phyloP scores from a whole-genome alignment of 2,888 invertebrate genomes.

The Epiblema foenella region DNA sequence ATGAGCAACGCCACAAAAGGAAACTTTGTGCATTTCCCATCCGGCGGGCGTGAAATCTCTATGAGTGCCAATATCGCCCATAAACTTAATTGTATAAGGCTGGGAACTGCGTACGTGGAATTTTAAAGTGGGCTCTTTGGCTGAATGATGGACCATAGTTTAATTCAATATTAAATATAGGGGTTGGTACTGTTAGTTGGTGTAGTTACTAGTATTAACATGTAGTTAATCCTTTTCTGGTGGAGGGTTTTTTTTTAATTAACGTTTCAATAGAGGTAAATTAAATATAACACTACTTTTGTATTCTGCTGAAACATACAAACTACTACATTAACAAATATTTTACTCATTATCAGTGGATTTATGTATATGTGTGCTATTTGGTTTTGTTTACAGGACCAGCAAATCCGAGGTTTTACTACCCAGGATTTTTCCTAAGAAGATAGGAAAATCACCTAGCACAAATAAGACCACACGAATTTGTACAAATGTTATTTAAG shows the following conservation, averaged over 20 bases:
- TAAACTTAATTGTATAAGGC: conserved; percentile 56
- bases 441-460: conserved; percentile 50
- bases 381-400: conserved; percentile 54
- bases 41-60: conserved; percentile 79
- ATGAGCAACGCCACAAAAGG: conserved; percentile 84
- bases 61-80: conserved; percentile 56
- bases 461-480: conserved; percentile 34
- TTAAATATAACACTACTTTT: too few relatives aligned
- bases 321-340: too few relatives aligned
- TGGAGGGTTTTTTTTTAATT: conserved; percentile 48
- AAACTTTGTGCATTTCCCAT: conserved; percentile 84
- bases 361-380: too few relatives aligned
- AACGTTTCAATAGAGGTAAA: too few relatives aligned
- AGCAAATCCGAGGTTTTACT: conserved; percentile 59
- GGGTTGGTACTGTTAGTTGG: conserved; percentile 46
- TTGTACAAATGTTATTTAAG: conserved; percentile 42
- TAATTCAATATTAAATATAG: conserved; percentile 61
- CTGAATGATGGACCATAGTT: conserved; percentile 53
- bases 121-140: conserved; percentile 50
- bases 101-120: conserved; percentile 48
- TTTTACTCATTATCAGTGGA: too few relatives aligned
- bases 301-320: too few relatives aligned
- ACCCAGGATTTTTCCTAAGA: conserved; percentile 60
- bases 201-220: too few relatives aligned
- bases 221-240: conserved; percentile 62